A percentile compares a stretch with the other conserved stretches of the same genome.
Evolutionary conservation across 1,140 invertebrate species (phyloP).

Genomic region (Telenomus remus): DNA sequence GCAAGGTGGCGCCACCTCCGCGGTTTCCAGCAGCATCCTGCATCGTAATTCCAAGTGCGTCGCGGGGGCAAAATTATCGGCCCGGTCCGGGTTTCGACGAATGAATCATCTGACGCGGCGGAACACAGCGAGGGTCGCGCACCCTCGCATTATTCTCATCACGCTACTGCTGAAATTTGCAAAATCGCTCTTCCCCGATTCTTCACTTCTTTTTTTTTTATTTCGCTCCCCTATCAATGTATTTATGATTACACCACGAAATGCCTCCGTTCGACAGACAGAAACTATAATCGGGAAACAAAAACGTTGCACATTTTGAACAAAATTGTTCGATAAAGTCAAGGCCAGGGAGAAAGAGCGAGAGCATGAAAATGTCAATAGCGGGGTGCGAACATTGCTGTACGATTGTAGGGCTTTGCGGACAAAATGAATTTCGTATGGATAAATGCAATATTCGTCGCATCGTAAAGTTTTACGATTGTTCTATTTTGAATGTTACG

Average conservation of each 20-base stretch:
- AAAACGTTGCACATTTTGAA: no score
- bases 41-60: slow-evolving; percentile 56
- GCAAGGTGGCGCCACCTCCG: slow-evolving; percentile 43
- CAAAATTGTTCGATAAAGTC: no score
- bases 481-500: slow-evolving; percentile 4
- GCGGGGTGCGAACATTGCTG: slow-evolving; percentile 15
- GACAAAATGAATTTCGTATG: slow-evolving; percentile 20
- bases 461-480: slow-evolving; percentile 20
- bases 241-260: neutral
- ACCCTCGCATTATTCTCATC: slow-evolving; percentile 44
- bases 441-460: slow-evolving; percentile 33
- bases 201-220: slow-evolving; percentile 21
- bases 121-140: slow-evolving; percentile 32
- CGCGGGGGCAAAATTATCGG: slow-evolving; percentile 43
- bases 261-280: no score
- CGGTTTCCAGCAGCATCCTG: slow-evolving; percentile 51
- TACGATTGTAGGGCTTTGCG: neutral
- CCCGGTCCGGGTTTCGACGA: slow-evolving; percentile 28
- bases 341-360: neutral
- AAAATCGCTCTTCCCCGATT: slow-evolving; percentile 25
- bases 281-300: no score
- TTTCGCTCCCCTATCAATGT: slow-evolving; percentile 5
- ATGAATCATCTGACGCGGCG: slow-evolving; percentile 53
- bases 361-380: slow-evolving; percentile 40
- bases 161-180: slow-evolving; percentile 51